Evolutionary conservation across 2,888 invertebrate species (phyloP), one percentile per base, ranked within the genome.

Genomic region (Lasioglossum morio): DNA sequence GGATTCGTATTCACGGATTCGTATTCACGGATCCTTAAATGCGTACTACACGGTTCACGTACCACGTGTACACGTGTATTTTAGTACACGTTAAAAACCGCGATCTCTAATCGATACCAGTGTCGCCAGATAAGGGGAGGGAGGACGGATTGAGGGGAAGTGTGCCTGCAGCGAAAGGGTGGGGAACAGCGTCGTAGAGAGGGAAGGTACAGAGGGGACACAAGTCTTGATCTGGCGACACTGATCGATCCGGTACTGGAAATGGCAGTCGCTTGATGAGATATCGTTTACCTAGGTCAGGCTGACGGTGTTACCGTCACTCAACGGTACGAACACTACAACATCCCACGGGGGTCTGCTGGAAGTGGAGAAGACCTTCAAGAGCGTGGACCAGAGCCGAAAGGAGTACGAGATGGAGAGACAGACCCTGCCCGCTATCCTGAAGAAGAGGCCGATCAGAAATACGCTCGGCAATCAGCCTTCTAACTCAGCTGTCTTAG

Each of bases 321-420:
- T 96, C 79, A 97, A 97, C 91, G 96, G 96, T 85, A 96, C 96
- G 66, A 95, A 95, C 89, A 95, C 95, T n/a, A 95, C 95, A 16
- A 96, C 96, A 14, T 97, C 97, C 0, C 97, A 98, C 91, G 97
- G 97, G 19, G 98, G 98, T 19, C 94, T 98, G 79, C 95, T 98
- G 74, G 97, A 98, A 95, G 97, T 98, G 16, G 97, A 97, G 91
- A 96, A 96, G 72, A 97, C 97, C 87, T 97, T 97, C 92, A 96
- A 97, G 94, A 97, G 97, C 27, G 97, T 97, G 2, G 97, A 97
- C 87, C 97, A 97, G 93, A 95, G 96, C 66, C 95, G 95, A 75
- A 95, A 94, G 89, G 95, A 95, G 82, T 95, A 95, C 91, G 95
- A 95, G 75, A 92, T 85, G 87, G 87, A 89, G 75, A 91, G 85